Base-by-base conservation (phyloP, 2,113 vertebrate species). In the Cranoglanis bouderius region DNA sequence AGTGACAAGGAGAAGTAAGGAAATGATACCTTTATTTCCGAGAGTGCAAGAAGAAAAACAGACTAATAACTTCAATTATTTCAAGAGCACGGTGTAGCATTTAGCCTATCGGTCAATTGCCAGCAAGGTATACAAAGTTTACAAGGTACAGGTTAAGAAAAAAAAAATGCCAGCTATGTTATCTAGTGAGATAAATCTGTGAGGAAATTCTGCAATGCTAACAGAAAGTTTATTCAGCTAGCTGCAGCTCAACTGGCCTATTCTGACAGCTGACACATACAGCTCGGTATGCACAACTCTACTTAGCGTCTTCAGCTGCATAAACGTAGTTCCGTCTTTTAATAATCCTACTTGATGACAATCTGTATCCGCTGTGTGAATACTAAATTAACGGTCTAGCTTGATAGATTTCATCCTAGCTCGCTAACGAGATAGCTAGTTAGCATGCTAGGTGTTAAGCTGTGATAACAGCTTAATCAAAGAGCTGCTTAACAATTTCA, bases 341-440 rank as follows among this genome's bases (percentile, higher is more conserved):
- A 59, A 7, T n/a, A 59, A 19, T 21, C 16, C 2, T 1, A 32
- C 3, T 10, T 59, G 18, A 21, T 59, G 19, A 82, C 49, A 32
- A n/a, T 81, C 2, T 9, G 38, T 40, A 18, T 61, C 14, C 26
- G 9, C 46, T 70, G 65, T 38, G 32, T 16, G 21, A 38, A 40
- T 9, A 1, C n/a, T 13, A 59, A 24, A 24, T 26, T 1, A 38
- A 38, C 4, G 2, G 18, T 38, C 18, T 19, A 61, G 14, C 16
- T 1, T 16, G 4, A 12, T 16, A 32, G 4, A 63, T 83, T 78
- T 77, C 86, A 88, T 49, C 4, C 86, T 46, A 86, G 83, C 43
- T n/a, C 70, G 46, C 19, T 65, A 82, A 63, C 18, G 24, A 49
- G 82, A 72, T 67, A 85, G 49, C 84, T 59, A 86, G 93, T 93